Base-by-base conservation (phyloP, 2,888 invertebrate species). In the Hemaris fuciformis region DNA sequence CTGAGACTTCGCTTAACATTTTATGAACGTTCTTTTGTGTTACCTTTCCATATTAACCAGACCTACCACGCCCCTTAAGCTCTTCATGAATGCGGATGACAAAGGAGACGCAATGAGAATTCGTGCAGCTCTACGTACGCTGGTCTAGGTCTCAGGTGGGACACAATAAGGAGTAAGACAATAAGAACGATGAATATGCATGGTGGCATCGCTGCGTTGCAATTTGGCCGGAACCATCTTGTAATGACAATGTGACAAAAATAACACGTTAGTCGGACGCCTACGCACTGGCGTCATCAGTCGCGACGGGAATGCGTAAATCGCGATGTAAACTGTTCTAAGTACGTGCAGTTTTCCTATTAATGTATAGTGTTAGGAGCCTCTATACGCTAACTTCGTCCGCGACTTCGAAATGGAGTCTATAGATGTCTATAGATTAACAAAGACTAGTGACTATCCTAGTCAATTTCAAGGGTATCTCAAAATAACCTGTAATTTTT, bases 231-330 rank as follows among this genome's bases (percentile, higher is more conserved):
- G 84, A 81, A 83, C 84, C 83, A 80, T 84, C 85, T 84, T 82
- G 85, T 88, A 85, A 89, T 89, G 88, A 89, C 89, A 89, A 85
- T 88, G 91, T 85, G 86, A 87, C 88, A 83, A 86, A 90, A 89
- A 89, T 90, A 88, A 86, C 85, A 80, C 75, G 76, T 78, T 76
- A 74, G 69, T 59, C 66, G 64, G 64, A 60, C 38, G 62, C 61
- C 43, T 62, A 66, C 72, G 70, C 71, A 66, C 68, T 60, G 31
- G 25, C 45, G 45, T 45, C 53, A 27, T 18, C 53, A 31, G 18
- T 7, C 48, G 41, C 60, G 18, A 3, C 48, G 22, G 25, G 38
- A 53, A 60, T 41, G 60, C 31, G 20, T 18, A 31, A 31, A 45
- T 22, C 45, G 45, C 13, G 45, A 10, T 45, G 13, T 45, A 45